These are phyloP conservation scores for Zophobas atratus DNA, from an alignment of 1,140 invertebrate genomes.

Conservation along the genomic window DNA sequence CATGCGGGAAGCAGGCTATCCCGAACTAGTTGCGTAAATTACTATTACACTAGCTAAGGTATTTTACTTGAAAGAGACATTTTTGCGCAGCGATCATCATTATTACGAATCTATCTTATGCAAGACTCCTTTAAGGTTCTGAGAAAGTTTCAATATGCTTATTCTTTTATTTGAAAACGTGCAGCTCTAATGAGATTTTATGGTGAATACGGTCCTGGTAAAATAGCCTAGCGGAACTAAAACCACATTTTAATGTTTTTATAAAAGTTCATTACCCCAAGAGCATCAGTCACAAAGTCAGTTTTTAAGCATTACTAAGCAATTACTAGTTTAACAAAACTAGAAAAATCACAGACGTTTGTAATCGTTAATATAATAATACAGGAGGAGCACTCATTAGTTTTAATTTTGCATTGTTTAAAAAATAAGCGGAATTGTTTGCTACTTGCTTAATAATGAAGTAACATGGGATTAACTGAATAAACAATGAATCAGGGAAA, in stretches of 20 bases:
- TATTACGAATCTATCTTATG: slow-evolving; percentile 30
- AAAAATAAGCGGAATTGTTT: neutral
- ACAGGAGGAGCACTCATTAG: neutral
- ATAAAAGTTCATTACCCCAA: slow-evolving; percentile 41
- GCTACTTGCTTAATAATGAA: neutral
- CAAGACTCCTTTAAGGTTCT: slow-evolving; percentile 19
- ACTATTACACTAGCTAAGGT: too few species aligned
- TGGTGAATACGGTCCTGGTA: slow-evolving; percentile 42
- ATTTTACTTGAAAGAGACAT: neutral
- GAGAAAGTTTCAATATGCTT: slow-evolving; percentile 43
- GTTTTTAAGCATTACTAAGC: slow-evolving; percentile 32
- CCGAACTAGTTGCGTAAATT: too few species aligned
- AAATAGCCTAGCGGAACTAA: slow-evolving; percentile 42
- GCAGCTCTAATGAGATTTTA: slow-evolving; percentile 43
- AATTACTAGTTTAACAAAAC: slow-evolving; percentile 33
- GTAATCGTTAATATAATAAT: slow-evolving; percentile 4
- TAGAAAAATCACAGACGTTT: slow-evolving; percentile 6
- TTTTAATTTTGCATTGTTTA: neutral
- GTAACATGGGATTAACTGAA: neutral
- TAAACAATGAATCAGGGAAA: neutral
- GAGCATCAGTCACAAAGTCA: slow-evolving; percentile 38
- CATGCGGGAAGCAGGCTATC: too few species aligned
- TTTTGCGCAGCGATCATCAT: slow-evolving; percentile 20
- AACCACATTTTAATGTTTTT: slow-evolving; percentile 43
- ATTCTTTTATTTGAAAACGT: slow-evolving; percentile 43